Conservation (phyloP, 2,113 vertebrate genomes). For the Elephas maximus region DNA sequence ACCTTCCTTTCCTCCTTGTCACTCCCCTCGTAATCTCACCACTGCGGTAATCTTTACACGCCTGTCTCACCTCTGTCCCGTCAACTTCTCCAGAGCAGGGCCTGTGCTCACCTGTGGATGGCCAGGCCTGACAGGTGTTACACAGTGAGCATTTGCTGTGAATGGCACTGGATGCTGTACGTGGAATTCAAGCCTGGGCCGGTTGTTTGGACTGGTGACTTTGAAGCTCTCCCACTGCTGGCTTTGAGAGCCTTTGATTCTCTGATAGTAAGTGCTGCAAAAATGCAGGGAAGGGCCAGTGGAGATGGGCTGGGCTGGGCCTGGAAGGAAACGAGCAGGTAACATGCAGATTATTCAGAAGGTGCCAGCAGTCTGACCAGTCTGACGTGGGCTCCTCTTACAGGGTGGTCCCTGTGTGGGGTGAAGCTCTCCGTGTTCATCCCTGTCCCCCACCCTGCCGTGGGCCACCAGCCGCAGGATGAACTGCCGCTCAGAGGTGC, state of each 20-base stretch:
- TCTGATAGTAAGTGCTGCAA: neutral
- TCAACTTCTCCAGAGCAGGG: neutral
- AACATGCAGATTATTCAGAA: neutral
- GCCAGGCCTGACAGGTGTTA: neutral
- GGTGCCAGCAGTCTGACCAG: neutral
- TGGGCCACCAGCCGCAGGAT: constrained; percentile 84
- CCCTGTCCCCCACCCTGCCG: neutral
- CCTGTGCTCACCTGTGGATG: neutral
- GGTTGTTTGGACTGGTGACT: neutral
- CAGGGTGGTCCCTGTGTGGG: constrained; percentile 68
- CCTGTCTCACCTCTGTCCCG: neutral
- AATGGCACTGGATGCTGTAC: rapidly evolving
- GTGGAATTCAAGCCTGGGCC: neutral
- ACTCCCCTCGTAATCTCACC: neutral
- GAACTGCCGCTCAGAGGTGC: constrained; percentile 98
- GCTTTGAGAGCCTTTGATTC: neutral
- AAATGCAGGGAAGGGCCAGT: neutral
- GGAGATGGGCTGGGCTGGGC: neutral
- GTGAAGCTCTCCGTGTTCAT: neutral
- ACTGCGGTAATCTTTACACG: neutral
- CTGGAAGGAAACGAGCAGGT: neutral
- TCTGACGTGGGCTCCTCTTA: neutral
- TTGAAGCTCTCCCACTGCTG: neutral
- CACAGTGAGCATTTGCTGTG: neutral
- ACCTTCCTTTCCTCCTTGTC: neutral